Base-by-base conservation (phyloP, 2,888 invertebrate species). In the Diachrysia chrysitis region DNA sequence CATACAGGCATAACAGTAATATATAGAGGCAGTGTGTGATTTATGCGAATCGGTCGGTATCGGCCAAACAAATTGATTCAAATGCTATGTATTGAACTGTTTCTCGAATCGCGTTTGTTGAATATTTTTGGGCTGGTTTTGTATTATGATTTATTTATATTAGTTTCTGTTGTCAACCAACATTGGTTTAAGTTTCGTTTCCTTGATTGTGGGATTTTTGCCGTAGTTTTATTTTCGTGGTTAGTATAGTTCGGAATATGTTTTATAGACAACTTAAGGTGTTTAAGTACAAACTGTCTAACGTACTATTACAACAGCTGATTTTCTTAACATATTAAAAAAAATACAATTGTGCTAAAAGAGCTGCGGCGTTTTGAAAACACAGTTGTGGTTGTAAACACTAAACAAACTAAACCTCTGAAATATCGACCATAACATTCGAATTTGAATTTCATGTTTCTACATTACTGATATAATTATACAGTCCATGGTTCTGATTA, bases 21-120 rank as follows among this genome's bases (percentile, higher is more conserved):
- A 90, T 89, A 89, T 91, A 90, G 90, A 79, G 81, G 84, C 87
- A 88, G 87, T 87, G 78, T 84, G 82, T 89, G 90, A 90, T 90
- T 90, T 89, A 89, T 88, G 68, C 70, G 79, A 78, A 85, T 83
- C 84, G 83, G 67, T 35, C 74, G 79, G 84, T 85, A 87, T 87
- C 85, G 88, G 74, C 71, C 82, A 86, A 89, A 90, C 89, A 90
- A 92, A 92, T 92, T 91, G 92, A 91, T 90, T 84, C 83, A 76
- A 87, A 80, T 79, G 67, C 77, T 67, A 59, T 66, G 60, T 75
- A 66, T 81, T 63, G 63, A 59, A 76, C 65, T 62, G 72, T 67
- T 63, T 57, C 73, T 63, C 56, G 42, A 35, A 66, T 21, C 17
- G 23, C 23, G 23, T 55, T 42, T 57, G 5, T 19, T n/a, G 19